Evolutionary conservation across 2,888 invertebrate species (phyloP), one percentile per base, ranked within the genome.

Genomic region (Thymelicus lineola): DNA sequence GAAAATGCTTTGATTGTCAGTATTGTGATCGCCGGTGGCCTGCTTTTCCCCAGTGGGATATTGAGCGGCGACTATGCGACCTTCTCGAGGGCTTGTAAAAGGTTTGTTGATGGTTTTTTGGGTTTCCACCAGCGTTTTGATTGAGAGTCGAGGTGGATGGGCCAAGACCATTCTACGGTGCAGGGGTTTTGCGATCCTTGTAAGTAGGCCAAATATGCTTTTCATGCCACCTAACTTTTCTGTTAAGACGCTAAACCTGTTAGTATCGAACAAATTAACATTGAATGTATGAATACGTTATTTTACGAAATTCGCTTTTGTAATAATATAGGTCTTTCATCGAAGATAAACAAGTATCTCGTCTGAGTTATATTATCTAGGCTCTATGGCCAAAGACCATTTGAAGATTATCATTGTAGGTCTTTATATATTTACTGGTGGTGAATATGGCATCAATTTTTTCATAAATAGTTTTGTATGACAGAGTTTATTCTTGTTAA

Each of bases 1-100:
- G 20, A 61, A 61, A 6, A 7, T 6, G 12, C 60, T 61, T 61
- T 61, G 60, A 61, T 61, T 61, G 60, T 61, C 60, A 61, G 45
- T 20, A 28, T 14, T 46, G 45, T 14, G 46, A 61, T 6, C 60
- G 45, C 12, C 28, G 46, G 14, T 45, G 45, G 45, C 12, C 45
- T 45, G 45, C 60, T 6, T 20, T 42, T 45, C 45, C 60, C 60
- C 60, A 45, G 45, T 45, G 60, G 20, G 60, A 36, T 45, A 46
- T 20, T 42, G 60, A 14, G 60, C 45, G 45, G 60, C 28, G 45
- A n/a, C 12, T 7, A 20, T 36, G 36, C 36, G 36, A 36, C n/a
- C n/a, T n/a, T n/a, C n/a, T n/a, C n/a, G n/a, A n/a, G n/a, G n/a
- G n/a, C n/a, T n/a, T n/a, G n/a, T 36, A 36, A 36, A 6, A 4